Percentiles rank a stretch among this genome's conserved stretches.
Evolutionary conservation across 2,113 vertebrate species (phyloP).

Genomic region (Percopsis transmontana): DNA sequence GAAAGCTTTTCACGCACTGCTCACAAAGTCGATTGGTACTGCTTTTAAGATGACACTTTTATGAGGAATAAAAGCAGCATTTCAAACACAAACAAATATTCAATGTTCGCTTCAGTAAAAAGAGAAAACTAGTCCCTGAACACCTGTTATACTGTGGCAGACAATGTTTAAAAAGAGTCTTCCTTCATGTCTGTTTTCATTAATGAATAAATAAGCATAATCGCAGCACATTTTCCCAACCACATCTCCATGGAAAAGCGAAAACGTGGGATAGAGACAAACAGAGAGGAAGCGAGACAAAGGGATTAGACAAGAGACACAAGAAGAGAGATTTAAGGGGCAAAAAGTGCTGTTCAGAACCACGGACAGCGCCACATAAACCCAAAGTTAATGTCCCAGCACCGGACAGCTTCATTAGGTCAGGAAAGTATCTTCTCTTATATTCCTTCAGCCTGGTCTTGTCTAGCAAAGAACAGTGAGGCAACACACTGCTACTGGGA

Average conservation of each 20-base stretch:
- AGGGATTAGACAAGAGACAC: background rate
- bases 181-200: background rate
- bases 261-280: background rate
- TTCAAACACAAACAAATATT: background rate
- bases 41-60: constrained; percentile 29
- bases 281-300: background rate
- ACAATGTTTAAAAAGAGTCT: background rate
- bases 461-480: background rate
- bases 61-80: constrained; percentile 24
- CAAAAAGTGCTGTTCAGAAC: constrained; percentile 54
- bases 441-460: background rate
- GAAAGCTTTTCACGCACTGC: constrained; percentile 10
- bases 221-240: background rate
- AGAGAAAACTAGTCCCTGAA: background rate
- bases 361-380: constrained; percentile 51
- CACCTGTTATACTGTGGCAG: constrained; percentile 2
- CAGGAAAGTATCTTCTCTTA: too few species aligned
- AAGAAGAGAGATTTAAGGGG: background rate
- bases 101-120: background rate
- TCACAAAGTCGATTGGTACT: constrained; percentile 26
- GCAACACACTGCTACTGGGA: too few species aligned
- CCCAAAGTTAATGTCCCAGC: background rate
- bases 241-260: background rate
- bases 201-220: background rate
- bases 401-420: background rate